Conservation (phyloP, 2,113 vertebrate genomes). For the Pontoporia blainvillei region DNA sequence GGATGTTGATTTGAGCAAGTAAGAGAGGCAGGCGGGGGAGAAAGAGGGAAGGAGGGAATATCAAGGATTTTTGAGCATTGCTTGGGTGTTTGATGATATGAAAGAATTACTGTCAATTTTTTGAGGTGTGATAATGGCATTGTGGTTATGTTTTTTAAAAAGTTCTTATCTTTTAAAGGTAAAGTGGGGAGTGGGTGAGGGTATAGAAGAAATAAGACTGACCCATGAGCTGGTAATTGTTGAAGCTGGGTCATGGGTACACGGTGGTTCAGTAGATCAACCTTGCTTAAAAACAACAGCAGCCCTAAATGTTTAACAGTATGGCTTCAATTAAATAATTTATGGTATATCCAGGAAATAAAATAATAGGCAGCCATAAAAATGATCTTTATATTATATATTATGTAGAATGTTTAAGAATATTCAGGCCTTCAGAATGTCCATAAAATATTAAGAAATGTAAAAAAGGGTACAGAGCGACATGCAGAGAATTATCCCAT, state of each 20-base stretch:
- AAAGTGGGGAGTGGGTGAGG: not conserved
- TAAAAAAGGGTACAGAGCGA: not conserved
- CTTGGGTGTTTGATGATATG: not conserved
- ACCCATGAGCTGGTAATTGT: not conserved
- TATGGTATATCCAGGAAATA: not conserved
- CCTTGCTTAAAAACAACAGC: not conserved
- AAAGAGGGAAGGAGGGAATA: not conserved
- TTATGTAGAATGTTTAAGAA: not conserved
- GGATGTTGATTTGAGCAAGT: not conserved
- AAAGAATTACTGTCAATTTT: not conserved
- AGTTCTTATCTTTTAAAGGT: not conserved
- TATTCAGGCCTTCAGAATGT: not conserved
- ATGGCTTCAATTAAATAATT: not conserved
- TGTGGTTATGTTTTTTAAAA: not conserved
- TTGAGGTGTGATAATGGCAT: not conserved
- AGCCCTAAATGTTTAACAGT: not conserved
- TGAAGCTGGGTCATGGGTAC: not conserved
- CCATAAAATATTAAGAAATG: slow-evolving; percentile 7
- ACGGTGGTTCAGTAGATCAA: not conserved
- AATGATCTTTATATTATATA: not conserved
- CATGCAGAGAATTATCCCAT: not conserved
- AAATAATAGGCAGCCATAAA: not conserved
- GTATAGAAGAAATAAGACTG: not conserved
- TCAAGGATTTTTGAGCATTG: not conserved
- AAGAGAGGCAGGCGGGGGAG: too few species aligned